phyloP scores from a whole-genome alignment of 2,888 invertebrate genomes.

The Odontothrips loti region DNA sequence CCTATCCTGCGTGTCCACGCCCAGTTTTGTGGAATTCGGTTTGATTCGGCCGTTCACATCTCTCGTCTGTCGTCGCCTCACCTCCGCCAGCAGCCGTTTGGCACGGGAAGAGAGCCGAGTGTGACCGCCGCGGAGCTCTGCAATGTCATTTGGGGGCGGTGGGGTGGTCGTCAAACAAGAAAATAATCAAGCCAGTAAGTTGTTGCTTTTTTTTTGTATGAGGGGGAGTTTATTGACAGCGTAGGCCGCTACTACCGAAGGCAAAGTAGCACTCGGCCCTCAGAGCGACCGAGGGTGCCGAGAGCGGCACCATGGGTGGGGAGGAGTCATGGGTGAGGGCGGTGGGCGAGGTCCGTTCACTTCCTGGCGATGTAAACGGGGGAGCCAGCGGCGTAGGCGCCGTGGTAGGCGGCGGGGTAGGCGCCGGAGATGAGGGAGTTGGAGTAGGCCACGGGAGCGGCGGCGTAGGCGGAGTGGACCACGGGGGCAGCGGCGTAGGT shows the following conservation, averaged over 20 bases:
- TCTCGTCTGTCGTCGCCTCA: too few relatives aligned
- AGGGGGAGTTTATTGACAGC: neutral
- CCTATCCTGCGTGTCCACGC: too few relatives aligned
- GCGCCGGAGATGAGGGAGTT: conserved; percentile 24
- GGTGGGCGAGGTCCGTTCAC: neutral
- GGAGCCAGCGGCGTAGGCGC: neutral
- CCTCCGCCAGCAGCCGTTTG: too few relatives aligned
- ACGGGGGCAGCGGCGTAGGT: conserved; percentile 28
- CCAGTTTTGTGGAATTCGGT: too few relatives aligned
- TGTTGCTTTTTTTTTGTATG: neutral
- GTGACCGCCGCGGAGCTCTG: too few relatives aligned
- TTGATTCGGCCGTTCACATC: too few relatives aligned
- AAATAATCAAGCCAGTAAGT: too few relatives aligned
- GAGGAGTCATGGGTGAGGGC: neutral
- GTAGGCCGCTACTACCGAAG: conserved; percentile 24
- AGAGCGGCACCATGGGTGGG: neutral
- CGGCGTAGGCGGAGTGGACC: conserved; percentile 28
- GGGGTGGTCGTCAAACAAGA: too few relatives aligned
- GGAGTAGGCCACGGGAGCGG: conserved; percentile 27
- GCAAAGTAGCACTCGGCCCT: conserved; percentile 13
- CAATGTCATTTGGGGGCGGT: too few relatives aligned
- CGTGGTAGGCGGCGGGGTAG: neutral
- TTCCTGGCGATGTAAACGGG: neutral
- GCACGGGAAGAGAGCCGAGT: too few relatives aligned
- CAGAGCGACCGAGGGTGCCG: neutral